Evolutionary conservation across 2,888 invertebrate genomes (phyloP).

Genomic region (Phyllotreta striolata): DNA sequence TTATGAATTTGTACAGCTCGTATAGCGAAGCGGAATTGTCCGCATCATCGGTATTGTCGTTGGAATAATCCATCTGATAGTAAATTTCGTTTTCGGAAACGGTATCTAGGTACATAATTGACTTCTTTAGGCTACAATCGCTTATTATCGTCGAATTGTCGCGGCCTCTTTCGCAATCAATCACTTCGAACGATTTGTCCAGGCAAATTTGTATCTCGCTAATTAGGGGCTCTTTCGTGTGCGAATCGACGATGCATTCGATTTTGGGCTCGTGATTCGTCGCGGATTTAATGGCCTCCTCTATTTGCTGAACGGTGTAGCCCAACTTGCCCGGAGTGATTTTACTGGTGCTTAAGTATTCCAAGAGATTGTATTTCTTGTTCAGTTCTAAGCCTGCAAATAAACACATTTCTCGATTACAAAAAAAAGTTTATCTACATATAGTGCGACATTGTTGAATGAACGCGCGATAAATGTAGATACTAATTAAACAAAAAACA

Average conservation of each 20-base stretch:
- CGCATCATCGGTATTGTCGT: constrained; percentile 40
- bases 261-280: constrained; percentile 70
- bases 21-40: constrained; percentile 49
- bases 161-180: constrained; percentile 71
- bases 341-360: constrained; percentile 65
- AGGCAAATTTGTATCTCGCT: constrained; percentile 80
- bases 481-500: no score
- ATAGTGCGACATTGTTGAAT: neutral
- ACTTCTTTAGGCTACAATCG: constrained; percentile 66
- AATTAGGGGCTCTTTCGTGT: constrained; percentile 67
- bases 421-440: neutral
- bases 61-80: constrained; percentile 39
- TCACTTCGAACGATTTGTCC: constrained; percentile 69
- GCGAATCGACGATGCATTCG: constrained; percentile 69
- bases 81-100: constrained; percentile 56
- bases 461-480: no score
- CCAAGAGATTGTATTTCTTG: constrained; percentile 68
- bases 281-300: constrained; percentile 64
- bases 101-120: constrained; percentile 67
- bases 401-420: no score
- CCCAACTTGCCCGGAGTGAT: constrained; percentile 66
- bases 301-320: constrained; percentile 63
- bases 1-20: constrained; percentile 66
- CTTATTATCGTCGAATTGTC: constrained; percentile 61
- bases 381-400: constrained; percentile 67